Evolutionary conservation across 1,140 invertebrate species (phyloP), one percentile per base, ranked within the genome.

Genomic region (Zaprionus ghesquierei): DNA sequence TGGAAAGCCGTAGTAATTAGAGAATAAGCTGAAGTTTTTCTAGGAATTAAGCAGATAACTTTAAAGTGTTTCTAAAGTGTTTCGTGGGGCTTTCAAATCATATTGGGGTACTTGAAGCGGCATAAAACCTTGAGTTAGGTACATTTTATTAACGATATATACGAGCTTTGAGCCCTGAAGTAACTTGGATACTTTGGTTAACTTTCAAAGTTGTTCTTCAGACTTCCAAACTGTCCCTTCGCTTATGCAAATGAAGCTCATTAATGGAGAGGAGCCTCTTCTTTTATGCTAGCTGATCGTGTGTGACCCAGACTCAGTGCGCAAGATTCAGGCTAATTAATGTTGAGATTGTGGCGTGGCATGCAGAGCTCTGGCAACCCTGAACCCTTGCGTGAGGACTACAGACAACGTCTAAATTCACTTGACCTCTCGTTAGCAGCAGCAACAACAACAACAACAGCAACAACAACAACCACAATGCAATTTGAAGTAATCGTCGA

Each of bases 301-400:
- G 41, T 46, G 41, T 46, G 41, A 22, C 9, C 41, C 38, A 18
- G 38, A 18, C 35, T 5, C 5, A 15, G 38, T 2, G 8, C 3
- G 41, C 22, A 25, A 25, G 10, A 62, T 25, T 35, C 49, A 1
- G 15, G 51, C 51, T 29, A 54, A 54, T 49, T 41, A 63, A n/a
- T n/a, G 54, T 68, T 51, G 29, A 13, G 35, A 18, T 20, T 46
- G 50, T 64, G 35, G 41, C 60, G 49, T 46, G 49, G 55, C 33
- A 51, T 6, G 27, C 23, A 18, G 33, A 35, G 50, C 59, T 56
- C 62, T 71, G 72, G 61, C 74, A 77, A 55, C 81, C 81, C 65
- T 81, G 79, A 81, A 79, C 75, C 60, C 50, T 74, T 58, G 13
- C 61, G 13, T 56, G 53, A 62, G 33, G 50, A 55, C 51, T 54